Conservation (phyloP, 37 sponge, comb jelly and placozoan species). For the Aplysina aerophoba region DNA sequence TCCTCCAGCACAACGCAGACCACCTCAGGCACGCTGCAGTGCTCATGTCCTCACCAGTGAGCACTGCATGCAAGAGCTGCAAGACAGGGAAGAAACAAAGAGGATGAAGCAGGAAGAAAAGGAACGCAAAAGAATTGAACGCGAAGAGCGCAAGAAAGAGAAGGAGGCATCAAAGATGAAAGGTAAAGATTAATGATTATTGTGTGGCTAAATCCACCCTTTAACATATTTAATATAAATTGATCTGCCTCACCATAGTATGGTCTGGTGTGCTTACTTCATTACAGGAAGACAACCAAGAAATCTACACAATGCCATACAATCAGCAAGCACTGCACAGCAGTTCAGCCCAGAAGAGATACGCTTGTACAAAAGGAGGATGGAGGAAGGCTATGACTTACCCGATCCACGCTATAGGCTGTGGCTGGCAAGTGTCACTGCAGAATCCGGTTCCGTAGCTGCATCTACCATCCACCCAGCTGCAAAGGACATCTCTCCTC, state of each 20-base stretch:
- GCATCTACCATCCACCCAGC: not conserved
- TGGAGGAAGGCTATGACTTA: not conserved
- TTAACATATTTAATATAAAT: too few species aligned
- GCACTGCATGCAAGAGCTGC: slow-evolving; percentile 12
- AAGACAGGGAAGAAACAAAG: too few species aligned
- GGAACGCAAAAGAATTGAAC: too few species aligned
- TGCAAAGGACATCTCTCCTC: not conserved
- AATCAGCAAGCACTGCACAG: not conserved
- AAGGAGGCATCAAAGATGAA: too few species aligned
- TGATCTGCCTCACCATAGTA: not conserved
- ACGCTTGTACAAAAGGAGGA: slow-evolving; percentile 6
- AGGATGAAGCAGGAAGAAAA: too few species aligned
- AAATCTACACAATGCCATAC: not conserved
- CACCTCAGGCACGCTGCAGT: not conserved
- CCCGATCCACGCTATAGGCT: slow-evolving; percentile 1
- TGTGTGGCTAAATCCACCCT: too few species aligned
- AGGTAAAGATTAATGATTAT: too few species aligned
- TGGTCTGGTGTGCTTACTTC: not conserved
- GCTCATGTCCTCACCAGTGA: not conserved
- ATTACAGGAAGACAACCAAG: not conserved
- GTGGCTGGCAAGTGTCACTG: slow-evolving; percentile 4
- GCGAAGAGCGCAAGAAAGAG: too few species aligned
- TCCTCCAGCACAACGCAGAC: not conserved
- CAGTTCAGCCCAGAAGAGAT: not conserved
- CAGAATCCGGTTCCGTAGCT: not conserved